Evolutionary conservation across 2,888 invertebrate genomes (phyloP).

Genomic region (Julus scandinavius): DNA sequence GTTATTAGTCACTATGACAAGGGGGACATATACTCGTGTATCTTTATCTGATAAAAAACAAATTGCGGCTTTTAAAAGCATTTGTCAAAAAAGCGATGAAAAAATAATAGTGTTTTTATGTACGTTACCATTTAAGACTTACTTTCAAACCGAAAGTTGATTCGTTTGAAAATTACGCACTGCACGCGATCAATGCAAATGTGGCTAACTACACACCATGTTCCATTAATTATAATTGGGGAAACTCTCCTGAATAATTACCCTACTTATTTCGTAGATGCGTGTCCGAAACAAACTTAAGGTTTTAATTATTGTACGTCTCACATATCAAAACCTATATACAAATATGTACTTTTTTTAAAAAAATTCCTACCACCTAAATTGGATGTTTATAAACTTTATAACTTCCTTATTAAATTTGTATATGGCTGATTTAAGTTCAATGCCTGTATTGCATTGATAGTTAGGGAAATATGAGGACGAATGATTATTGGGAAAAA

Average conservation of each 20-base stretch:
- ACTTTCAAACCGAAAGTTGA: not conserved
- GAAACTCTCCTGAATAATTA: not conserved
- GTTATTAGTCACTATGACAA: not conserved
- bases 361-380: not conserved
- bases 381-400: not conserved
- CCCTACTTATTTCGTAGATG: not conserved
- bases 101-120: not conserved
- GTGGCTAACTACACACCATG: not conserved
- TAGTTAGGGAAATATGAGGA: too few relatives aligned
- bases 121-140: too few relatives aligned
- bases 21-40: not conserved
- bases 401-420: not conserved
- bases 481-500: too few relatives aligned
- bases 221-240: not conserved
- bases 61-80: not conserved
- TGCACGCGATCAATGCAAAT: not conserved
- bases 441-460: too few relatives aligned
- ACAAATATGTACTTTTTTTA: not conserved
- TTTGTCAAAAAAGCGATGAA: not conserved
- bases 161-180: not conserved
- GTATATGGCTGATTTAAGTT: too few relatives aligned
- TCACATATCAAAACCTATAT: not conserved
- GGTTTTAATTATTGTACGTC: not conserved
- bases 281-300: not conserved
- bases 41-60: not conserved